Evolutionary conservation across 2,888 invertebrate species (phyloP), one percentile per base, ranked within the genome.

Genomic region (Synanthedon formicaeformis): DNA sequence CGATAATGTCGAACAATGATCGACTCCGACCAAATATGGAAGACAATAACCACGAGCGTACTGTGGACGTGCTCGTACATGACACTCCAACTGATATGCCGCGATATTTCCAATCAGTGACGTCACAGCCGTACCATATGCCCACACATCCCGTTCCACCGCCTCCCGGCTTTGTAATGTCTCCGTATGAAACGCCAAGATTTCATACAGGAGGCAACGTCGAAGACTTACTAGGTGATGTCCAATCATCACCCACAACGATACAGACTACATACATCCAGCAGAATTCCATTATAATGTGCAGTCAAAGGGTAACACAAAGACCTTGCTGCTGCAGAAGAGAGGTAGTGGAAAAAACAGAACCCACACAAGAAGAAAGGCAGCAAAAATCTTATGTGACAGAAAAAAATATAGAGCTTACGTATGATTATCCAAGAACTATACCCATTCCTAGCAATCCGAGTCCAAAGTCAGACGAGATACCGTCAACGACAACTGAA

Each of bases 151-250:
- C 78, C 14, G 50, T 52, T 4, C 74, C 78, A 14, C 83, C 83
- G 11, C 82, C 84, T 1, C 83, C 86, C 4, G 86, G 86, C 16
- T 86, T 87, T 62, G 78, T 85, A 45, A 67, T 83, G 23, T 78
- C 79, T 23, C 81, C 85, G 1, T 82, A 78, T 63, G 81, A 79
- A 63, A 64, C 78, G 1, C 81, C 79, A 52, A 71, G 81, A 48
- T 88, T 88, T 69, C 82, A 82, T 63, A 90, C 88, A 23, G 91
- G 90, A 11, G 92, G 91, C 0, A 92, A 92, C 65, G 79, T 93
- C 48, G 92, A 93, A 61, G 91, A 92, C 57, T 75, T 93, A 49
- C 75, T 93, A 0, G 90, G 91, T 55, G 92, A 93, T 57, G 92
- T 92, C 5, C 91, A 92, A 67, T 88, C 90, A 1, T 60, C 70